These are phyloP conservation scores for Drosophila demipolita DNA, from an alignment of 2,888 invertebrate genomes.

Conservation along the genomic window DNA sequence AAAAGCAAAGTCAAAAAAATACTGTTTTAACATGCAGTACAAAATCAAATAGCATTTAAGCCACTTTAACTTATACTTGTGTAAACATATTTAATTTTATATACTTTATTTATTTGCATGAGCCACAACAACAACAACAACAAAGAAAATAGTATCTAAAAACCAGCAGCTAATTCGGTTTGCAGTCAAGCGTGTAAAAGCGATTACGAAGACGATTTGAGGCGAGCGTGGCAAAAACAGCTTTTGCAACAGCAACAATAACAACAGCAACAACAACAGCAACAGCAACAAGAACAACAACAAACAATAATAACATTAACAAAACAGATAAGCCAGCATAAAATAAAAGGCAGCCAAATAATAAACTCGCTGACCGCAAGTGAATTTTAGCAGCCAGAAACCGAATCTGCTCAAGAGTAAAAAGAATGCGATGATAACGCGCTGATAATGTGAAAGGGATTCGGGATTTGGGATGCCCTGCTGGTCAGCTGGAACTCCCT, in stretches of 20 bases:
- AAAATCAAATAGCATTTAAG: background rate
- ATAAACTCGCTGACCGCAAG: conserved; percentile 80
- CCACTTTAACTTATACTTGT: background rate
- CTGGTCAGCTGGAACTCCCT: conserved; percentile 75
- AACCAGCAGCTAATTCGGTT: conserved; percentile 76
- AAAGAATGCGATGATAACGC: conserved; percentile 77
- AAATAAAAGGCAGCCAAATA: conserved; percentile 76
- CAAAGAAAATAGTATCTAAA: conserved; percentile 15
- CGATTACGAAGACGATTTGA: conserved; percentile 78
- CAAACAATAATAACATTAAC: conserved; percentile 35
- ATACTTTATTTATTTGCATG: conserved; percentile 40
- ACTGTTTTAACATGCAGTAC: background rate
- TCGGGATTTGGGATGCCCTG: conserved; percentile 24
- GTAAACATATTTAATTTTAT: conserved; percentile 26
- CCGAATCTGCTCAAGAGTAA: conserved; percentile 55
- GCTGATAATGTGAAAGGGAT: conserved; percentile 67
- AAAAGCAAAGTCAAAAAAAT: background rate
- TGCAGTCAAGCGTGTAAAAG: conserved; percentile 83
- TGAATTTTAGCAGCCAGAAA: conserved; percentile 22
- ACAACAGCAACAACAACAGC: conserved; percentile 27
- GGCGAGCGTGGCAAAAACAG: conserved; percentile 61
- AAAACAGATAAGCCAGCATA: conserved; percentile 70
- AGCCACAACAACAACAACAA: conserved; percentile 18
- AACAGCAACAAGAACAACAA: conserved; percentile 31
- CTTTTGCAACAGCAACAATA: conserved; percentile 41